phyloP scores from a whole-genome alignment of 2,797 vertebrate genomes.

The Pangasius macronema region DNA sequence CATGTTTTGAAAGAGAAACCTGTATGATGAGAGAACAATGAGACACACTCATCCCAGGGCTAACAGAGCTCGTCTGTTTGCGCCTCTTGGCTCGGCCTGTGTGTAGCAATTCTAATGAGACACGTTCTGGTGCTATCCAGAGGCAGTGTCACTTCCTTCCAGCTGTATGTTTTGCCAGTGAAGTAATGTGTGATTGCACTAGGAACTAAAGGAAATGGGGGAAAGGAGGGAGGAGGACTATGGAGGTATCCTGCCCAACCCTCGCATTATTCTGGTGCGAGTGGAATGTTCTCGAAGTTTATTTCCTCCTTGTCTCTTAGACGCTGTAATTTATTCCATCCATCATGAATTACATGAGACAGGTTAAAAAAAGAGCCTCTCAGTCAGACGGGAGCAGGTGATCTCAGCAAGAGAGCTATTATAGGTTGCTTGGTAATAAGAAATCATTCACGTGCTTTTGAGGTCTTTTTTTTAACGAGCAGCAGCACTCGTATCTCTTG shows the following conservation, averaged over 20 bases:
- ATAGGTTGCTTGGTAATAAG: conserved; percentile 37
- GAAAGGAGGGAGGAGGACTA: background rate
- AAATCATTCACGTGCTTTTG: conserved; percentile 36
- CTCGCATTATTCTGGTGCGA: background rate
- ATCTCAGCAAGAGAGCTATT: conserved; percentile 40
- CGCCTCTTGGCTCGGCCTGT: conserved; percentile 72
- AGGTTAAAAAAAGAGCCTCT: conserved; percentile 30
- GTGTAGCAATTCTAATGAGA: conserved; percentile 75
- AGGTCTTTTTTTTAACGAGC: conserved; percentile 21
- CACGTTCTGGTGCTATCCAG: conserved; percentile 35
- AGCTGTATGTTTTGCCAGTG: conserved; percentile 52
- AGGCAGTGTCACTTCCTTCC: conserved; percentile 50
- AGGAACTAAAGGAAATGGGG: conserved; percentile 11
- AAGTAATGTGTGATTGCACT: conserved; percentile 52
- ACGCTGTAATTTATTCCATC: conserved; percentile 37
- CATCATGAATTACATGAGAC: conserved; percentile 31
- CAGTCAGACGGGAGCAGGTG: conserved; percentile 31
- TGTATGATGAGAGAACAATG: conserved; percentile 42
- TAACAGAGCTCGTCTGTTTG: conserved; percentile 76
- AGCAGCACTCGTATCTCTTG: conserved; percentile 17
- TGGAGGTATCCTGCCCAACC: background rate
- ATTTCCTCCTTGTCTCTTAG: conserved; percentile 29
- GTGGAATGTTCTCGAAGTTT: background rate
- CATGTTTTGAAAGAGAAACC: conserved; percentile 22
- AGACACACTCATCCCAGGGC: conserved; percentile 67